Evolutionary conservation across 2,888 invertebrate genomes (phyloP), one percentile per base, ranked within the genome.

Genomic region (Dicranocentrus wangi): DNA sequence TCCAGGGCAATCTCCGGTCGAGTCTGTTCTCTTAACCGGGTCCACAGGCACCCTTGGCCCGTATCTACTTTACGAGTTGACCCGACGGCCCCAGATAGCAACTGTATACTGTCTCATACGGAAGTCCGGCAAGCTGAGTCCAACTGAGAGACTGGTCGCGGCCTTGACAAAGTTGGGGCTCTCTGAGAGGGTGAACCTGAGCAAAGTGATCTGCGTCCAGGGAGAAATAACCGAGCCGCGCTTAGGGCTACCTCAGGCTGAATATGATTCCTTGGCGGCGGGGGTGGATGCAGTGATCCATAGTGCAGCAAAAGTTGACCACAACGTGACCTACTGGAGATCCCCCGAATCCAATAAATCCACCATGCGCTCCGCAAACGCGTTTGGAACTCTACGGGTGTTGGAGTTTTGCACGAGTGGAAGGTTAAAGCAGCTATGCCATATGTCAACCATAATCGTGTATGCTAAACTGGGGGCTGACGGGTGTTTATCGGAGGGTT

Each of bases 341-440:
- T 42, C 25, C 15, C 5, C 55, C n/a, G 15, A 25, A 8, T 17
- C 10, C 0, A 42, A 69, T 65, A 68, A 61, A 42, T 60, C 55
- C 17, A 66, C 76, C 55, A 39, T 82, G 51, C 27, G 85, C 0
- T 66, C 65, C 2, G 61, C 71, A 1, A 85, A 85, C 42, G 85
- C 84, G 2, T 27, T 72, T 25, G 83, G 85, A 19, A 78, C 72
- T 0, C 58, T 51, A 3, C 66, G 72, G 17, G 47, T 85, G 7
- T 28, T 85, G 13, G 80, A 83, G 47, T 85, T 85, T 58, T 78
- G 8, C n/a, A n/a, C n/a, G n/a, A n/a, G n/a, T n/a, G n/a, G n/a
- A n/a, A n/a, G n/a, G n/a, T n/a, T n/a, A n/a, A 85, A 85, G 43
- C 47, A 71, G 2, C 47, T 85, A 13, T 61, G 75, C 39, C 65